Evolutionary conservation across 2,888 invertebrate genomes (phyloP), one percentile per base, ranked within the genome.

Genomic region (Drosophila gaucha): DNA sequence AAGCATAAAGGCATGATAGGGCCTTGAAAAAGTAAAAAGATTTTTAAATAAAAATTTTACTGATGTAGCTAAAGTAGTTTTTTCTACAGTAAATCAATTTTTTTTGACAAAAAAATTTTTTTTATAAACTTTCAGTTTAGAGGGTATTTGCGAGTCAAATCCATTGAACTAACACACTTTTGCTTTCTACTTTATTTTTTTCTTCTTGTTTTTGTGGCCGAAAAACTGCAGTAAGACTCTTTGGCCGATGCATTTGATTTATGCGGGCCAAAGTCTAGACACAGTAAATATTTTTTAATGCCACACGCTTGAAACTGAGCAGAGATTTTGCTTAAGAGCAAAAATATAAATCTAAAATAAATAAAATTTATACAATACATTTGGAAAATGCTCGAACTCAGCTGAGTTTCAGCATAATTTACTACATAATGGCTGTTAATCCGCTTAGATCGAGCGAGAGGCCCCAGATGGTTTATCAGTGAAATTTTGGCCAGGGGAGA

Each of bases 231-330:
- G 69, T 41, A 55, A 54, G 74, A 74, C 50, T 69, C 57, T 70
- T 60, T 67, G 67, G 67, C 52, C 67, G 58, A 73, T 77, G 86
- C 71, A 76, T 88, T 88, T 86, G 85, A 86, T 86, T 86, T 86
- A 86, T 88, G 67, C 50, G 52, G 47, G 30, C 67, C 33, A 63
- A 68, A 80, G 85, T 86, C 85, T 86, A 86, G 85, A 86, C 85
- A 88, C 73, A 77, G 86, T 86, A 88, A 86, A 86, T 86, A 88
- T 88, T 88, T 84, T 86, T 84, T 84, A 84, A 87, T 84, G 86
- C 86, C 62, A 16, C 63, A 43, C 60, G 60, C 76, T 74, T 59
- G 60, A 63, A 75, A 31, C 67, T 52, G 67, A 24, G 51, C 67
- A 67, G 46, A 73, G 70, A 67, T 74, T 67, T 67, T 51, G 79